Conservation (phyloP, 2,797 vertebrate genomes). For the Tympanoctomys barrerae region DNA sequence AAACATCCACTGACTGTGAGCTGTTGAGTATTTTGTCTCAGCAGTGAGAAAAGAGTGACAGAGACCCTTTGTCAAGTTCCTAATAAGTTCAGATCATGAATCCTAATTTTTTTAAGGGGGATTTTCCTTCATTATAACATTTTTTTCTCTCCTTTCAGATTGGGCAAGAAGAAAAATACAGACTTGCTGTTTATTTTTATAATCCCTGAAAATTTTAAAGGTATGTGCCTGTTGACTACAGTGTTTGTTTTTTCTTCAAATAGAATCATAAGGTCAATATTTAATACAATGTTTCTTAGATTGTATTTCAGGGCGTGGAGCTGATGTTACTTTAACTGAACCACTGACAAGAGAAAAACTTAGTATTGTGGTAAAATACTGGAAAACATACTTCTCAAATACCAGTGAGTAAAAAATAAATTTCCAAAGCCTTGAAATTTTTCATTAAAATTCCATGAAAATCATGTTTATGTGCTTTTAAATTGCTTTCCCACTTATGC, state of each 20-base stretch:
- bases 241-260: constrained; percentile 19
- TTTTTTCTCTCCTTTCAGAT: constrained; percentile 67
- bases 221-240: constrained; percentile 56
- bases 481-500: background rate
- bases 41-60: too few relatives aligned
- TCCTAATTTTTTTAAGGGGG: background rate
- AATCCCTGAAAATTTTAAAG: constrained; percentile 79
- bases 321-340: constrained; percentile 82
- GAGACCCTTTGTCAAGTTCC: background rate
- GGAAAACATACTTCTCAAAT: constrained; percentile 69
- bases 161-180: constrained; percentile 71
- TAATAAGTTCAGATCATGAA: constrained; percentile 1
- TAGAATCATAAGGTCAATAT: background rate
- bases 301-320: constrained; percentile 78
- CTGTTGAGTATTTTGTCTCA: too few relatives aligned
- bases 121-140: constrained; percentile 50
- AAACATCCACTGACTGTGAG: too few relatives aligned
- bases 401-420: constrained; percentile 71
- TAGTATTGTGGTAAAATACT: constrained; percentile 75
- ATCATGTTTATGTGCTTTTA: background rate
- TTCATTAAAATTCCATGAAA: background rate
- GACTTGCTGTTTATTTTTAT: constrained; percentile 80
- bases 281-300: constrained; percentile 72
- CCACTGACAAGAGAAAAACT: constrained; percentile 82
- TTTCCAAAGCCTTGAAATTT: constrained; percentile 56